Evolutionary conservation across 92 coral and sea anemone species (phyloP).

Genomic region (Chrysogorgia sp.): DNA sequence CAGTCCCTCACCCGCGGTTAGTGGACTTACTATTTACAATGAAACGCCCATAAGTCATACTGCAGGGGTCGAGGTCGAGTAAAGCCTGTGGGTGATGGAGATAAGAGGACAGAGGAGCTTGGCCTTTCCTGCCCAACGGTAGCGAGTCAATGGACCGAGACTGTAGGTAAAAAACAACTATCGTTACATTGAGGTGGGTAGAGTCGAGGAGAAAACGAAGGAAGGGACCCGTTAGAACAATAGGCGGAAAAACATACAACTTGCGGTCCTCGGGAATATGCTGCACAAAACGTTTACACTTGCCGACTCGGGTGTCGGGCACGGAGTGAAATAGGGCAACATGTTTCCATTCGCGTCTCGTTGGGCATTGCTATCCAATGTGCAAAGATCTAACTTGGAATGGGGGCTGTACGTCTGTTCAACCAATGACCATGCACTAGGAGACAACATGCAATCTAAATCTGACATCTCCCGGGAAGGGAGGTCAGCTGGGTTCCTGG

Average conservation of each 20-base stretch:
- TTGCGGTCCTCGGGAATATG: constrained; percentile 42
- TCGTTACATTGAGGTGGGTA: constrained; percentile 3
- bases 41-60: constrained; percentile 70
- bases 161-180: constrained; percentile 27
- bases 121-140: constrained; percentile 24
- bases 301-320: constrained; percentile 45
- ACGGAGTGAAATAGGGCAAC: constrained; percentile 49
- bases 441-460: constrained; percentile 49
- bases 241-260: constrained; percentile 52
- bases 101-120: constrained; percentile 15
- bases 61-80: constrained; percentile 42
- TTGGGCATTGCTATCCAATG: constrained; percentile 62
- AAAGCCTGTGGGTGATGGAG: constrained; percentile 44
- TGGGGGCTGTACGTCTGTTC: constrained; percentile 51
- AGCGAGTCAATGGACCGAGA: constrained; percentile 25
- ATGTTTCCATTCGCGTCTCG: constrained; percentile 19
- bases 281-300: constrained; percentile 56
- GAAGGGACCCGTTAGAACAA: constrained; percentile 46
- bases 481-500: constrained; percentile 50
- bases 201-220: constrained; percentile 44
- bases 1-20: too few species aligned
- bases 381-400: constrained; percentile 57
- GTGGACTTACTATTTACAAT: constrained; percentile 49
- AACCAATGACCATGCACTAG: constrained; percentile 42
- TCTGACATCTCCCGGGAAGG: constrained; percentile 51